Conservation (phyloP, 2,888 invertebrate species). For the Diloba caeruleocephala region DNA sequence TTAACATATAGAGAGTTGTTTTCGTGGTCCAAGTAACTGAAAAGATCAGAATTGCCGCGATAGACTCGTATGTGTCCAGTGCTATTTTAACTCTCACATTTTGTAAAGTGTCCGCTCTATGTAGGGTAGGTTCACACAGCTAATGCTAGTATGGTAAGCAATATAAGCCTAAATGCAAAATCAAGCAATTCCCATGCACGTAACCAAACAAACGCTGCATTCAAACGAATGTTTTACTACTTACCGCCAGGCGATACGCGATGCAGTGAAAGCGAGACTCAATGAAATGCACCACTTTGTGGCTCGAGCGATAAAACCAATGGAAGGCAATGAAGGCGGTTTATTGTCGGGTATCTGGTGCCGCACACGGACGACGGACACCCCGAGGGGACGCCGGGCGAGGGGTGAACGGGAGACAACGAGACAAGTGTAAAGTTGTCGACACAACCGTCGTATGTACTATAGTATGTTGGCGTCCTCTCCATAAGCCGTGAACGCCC, state of each 20-base stretch:
- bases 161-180: too few relatives aligned
- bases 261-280: neutral
- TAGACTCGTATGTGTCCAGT: too few relatives aligned
- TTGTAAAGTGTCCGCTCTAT: too few relatives aligned
- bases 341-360: conserved; percentile 11
- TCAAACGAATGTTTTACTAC: neutral
- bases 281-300: neutral
- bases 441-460: neutral
- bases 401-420: neutral
- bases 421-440: conserved; percentile 12
- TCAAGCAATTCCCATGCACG: conserved; percentile 9
- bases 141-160: too few relatives aligned
- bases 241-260: neutral
- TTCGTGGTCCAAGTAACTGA: too few relatives aligned
- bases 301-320: conserved; percentile 1
- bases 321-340: conserved; percentile 15
- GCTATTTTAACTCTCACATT: too few relatives aligned
- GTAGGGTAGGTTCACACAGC: too few relatives aligned
- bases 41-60: too few relatives aligned
- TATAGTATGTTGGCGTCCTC: too few relatives aligned
- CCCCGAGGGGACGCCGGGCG: neutral
- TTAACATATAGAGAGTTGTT: too few relatives aligned
- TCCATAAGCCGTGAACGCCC: too few relatives aligned
- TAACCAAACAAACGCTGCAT: neutral
- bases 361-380: neutral